These are phyloP conservation scores for Cheirogaleus medius DNA, from an alignment of 2,113 vertebrate species.

Conservation along the genomic window DNA sequence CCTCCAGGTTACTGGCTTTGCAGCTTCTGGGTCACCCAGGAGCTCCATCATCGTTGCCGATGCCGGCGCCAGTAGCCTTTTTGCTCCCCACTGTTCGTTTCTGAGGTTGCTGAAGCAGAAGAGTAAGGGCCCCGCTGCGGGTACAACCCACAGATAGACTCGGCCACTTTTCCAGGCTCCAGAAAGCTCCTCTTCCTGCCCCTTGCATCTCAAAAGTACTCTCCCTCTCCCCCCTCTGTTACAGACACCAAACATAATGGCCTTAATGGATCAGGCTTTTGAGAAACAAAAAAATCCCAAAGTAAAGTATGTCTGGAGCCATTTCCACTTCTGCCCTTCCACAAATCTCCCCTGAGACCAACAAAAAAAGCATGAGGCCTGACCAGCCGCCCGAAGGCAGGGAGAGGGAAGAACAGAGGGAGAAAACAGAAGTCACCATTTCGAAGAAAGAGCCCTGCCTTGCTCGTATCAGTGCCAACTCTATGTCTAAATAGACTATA, in stretches of 20 bases:
- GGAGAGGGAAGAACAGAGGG: background rate
- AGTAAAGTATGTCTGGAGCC: background rate
- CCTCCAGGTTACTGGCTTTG: background rate
- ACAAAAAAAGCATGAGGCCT: background rate
- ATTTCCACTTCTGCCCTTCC: background rate
- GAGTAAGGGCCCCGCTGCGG: fast-evolving
- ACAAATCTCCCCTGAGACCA: background rate
- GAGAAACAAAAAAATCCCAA: background rate
- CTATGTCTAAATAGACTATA: background rate
- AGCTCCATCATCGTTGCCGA: background rate
- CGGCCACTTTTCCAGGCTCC: background rate
- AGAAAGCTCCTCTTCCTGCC: background rate
- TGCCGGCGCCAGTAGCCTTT: background rate
- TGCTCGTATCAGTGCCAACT: background rate
- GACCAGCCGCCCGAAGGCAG: background rate
- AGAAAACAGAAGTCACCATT: background rate
- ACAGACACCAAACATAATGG: background rate
- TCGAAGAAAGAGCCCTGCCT: background rate
- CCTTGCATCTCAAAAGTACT: background rate
- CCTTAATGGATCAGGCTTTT: constrained; percentile 44
- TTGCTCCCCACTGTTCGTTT: background rate
- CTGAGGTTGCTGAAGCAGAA: background rate
- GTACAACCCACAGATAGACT: background rate
- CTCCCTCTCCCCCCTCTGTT: background rate
- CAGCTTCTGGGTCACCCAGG: background rate